Conservation (phyloP, 30 jellyfish, hydroid and myxozoan genomes). For the Pseudorhiza aurosa region DNA sequence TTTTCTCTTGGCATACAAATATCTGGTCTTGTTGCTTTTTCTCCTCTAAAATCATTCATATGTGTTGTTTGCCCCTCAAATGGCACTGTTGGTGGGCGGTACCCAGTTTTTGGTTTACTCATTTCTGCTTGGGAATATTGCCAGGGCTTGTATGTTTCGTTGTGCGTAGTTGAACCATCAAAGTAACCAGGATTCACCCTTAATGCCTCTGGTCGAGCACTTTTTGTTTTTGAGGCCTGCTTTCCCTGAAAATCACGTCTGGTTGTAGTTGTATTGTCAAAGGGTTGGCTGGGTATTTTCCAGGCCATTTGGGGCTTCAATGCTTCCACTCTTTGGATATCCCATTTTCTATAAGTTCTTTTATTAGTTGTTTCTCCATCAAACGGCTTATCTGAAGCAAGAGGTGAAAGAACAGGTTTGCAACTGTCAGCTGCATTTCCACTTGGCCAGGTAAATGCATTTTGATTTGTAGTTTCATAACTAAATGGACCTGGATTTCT, state of each 20-base stretch:
- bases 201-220: constrained; percentile 78
- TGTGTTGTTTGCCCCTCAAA: constrained; percentile 93
- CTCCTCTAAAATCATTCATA: constrained; percentile 78
- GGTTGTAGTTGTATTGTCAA: constrained; percentile 80
- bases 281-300: constrained; percentile 78
- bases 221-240: constrained; percentile 69
- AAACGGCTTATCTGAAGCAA: constrained; percentile 74
- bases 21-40: constrained; percentile 65
- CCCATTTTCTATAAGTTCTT: constrained; percentile 82
- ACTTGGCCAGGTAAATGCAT: constrained; percentile 87
- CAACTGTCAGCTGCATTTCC: constrained; percentile 89
- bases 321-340: constrained; percentile 52
- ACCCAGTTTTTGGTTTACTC: constrained; percentile 73
- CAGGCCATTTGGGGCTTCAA: constrained; percentile 93
- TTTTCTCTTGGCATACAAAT: constrained; percentile 83
- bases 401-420: constrained; percentile 72
- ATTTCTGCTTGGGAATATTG: constrained; percentile 55
- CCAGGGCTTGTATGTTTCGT: constrained; percentile 97
- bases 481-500: constrained; percentile 85
- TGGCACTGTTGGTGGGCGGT: constrained; percentile 81
- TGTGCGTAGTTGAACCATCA: constrained; percentile 87
- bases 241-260: constrained; percentile 87
- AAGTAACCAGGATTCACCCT: constrained; percentile 80
- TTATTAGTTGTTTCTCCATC: constrained; percentile 89
- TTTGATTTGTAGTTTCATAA: constrained; percentile 81